Base-by-base conservation (phyloP, 2,888 invertebrate species). In the Oligia latruncula region DNA sequence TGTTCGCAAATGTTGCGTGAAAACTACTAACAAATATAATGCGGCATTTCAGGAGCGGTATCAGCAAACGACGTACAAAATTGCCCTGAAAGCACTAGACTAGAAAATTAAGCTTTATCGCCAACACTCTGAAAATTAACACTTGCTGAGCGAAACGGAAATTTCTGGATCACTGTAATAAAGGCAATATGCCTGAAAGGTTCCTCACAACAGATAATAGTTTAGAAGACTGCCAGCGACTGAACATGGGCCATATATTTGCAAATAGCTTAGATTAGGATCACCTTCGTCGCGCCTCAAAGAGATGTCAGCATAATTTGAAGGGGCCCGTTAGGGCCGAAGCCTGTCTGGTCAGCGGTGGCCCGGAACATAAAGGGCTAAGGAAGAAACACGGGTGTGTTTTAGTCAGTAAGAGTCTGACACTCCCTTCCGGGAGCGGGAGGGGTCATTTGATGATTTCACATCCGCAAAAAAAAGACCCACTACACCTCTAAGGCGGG, bases 51-150 rank as follows among this genome's bases (percentile, higher is more conserved):
- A 62, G 64, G 58, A 79, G 67, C 70, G 77, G 52, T 76, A 78
- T 76, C 88, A 77, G 72, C 71, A 68, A 76, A 85, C 60, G 80
- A 85, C 74, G 75, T 76, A 78, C 77, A 75, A 87, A 85, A 87
- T 87, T 77, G 70, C 77, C 70, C 71, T 68, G 58, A 80, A 85
- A 88, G 78, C 70, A 77, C 71, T 76, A 77, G 80, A 80, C 73
- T 70, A 80, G 80, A 82, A 82, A 80, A 88, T 88, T 88, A 88
- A 81, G 80, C 70, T 87, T 87, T 85, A 78, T 80, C 76, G 74
- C 72, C 46, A 82, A 80, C 76, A 82, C 82, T 87, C 71, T 66
- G 74, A 66, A 79, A 84, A 86, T 81, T 78, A 84, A 77, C 74
- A 76, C 68, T 87, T 72, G 60, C 65, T 23, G 74, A 70, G 72